These are phyloP conservation scores for Macrobrachium nipponense DNA, from an alignment of 1,140 invertebrate genomes.

Conservation along the genomic window DNA sequence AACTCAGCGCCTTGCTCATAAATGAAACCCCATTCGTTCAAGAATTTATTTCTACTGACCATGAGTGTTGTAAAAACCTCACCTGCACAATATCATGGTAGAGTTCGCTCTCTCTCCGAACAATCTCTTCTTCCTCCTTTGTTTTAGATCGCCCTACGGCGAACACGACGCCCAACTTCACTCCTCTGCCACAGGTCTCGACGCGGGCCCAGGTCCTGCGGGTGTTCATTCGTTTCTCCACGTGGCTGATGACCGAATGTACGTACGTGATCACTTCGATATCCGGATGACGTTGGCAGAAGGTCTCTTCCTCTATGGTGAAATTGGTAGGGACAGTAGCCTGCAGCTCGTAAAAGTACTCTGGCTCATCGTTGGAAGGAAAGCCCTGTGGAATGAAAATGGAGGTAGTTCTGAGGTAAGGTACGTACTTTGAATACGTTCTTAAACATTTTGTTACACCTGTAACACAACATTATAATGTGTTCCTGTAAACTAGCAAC, in stretches of 20 bases:
- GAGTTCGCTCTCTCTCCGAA: neutral
- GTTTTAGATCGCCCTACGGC: constrained; percentile 13
- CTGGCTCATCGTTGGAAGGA: neutral
- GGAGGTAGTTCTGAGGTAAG: neutral
- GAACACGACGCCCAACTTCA: constrained; percentile 24
- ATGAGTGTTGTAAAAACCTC: too few species aligned
- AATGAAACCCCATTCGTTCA: neutral
- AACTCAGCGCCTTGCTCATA: neutral
- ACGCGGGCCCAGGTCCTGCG: constrained; percentile 10
- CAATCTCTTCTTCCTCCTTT: neutral
- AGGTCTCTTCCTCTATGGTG: constrained; percentile 4
- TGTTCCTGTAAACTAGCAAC: too few species aligned
- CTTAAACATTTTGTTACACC: too few species aligned
- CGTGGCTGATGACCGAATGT: constrained; percentile 13
- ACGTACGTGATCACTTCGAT: constrained; percentile 24
- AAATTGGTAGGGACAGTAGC: neutral
- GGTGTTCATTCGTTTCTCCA: constrained; percentile 14
- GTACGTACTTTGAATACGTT: too few species aligned
- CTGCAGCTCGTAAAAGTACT: neutral
- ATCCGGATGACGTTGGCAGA: neutral
- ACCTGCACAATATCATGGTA: constrained; percentile 30
- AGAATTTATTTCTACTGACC: neutral
- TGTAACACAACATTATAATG: too few species aligned
- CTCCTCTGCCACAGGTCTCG: too few species aligned
- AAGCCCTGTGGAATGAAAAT: neutral